A percentile compares a stretch with the other conserved stretches of the same genome.
These are phyloP conservation scores for Trissolcus brochymenae DNA, from an alignment of 2,888 invertebrate genomes.

Conservation along the genomic window DNA sequence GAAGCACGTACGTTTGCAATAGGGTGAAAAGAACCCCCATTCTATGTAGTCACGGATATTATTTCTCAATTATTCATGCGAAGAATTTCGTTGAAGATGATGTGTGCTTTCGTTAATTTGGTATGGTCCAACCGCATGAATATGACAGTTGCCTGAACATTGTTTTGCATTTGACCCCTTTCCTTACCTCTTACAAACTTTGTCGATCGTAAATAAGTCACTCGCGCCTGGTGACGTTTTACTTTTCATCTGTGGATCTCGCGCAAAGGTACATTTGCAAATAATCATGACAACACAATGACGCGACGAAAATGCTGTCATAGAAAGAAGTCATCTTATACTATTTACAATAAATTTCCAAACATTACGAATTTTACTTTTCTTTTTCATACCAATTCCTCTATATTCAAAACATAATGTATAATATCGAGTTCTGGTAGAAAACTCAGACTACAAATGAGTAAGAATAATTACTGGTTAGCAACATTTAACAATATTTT, in stretches of 20 bases:
- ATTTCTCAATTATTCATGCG: slow-evolving; percentile 43
- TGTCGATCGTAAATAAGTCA: slow-evolving; percentile 57
- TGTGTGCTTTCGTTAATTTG: slow-evolving; percentile 40
- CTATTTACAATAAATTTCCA: slow-evolving; percentile 21
- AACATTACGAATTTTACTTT: slow-evolving; percentile 8
- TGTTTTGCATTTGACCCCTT: slow-evolving; percentile 68
- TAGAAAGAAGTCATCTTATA: slow-evolving; percentile 7
- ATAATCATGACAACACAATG: slow-evolving; percentile 64
- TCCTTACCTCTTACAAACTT: slow-evolving; percentile 41
- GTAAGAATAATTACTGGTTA: too few relatives aligned
- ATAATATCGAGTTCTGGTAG: background rate
- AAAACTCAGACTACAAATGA: background rate
- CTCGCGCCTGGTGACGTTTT: slow-evolving; percentile 48
- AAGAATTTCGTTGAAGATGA: slow-evolving; percentile 45
- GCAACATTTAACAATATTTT: too few relatives aligned
- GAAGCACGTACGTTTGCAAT: too few relatives aligned
- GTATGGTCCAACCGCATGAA: slow-evolving; percentile 63
- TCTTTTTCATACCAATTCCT: background rate
- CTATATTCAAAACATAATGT: background rate
- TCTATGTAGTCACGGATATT: slow-evolving; percentile 24
- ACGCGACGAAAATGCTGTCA: slow-evolving; percentile 38
- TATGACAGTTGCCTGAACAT: slow-evolving; percentile 62
- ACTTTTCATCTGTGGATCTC: slow-evolving; percentile 40
- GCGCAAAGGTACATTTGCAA: slow-evolving; percentile 63
- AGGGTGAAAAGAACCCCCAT: background rate